A percentile compares a stretch with the other conserved stretches of the same genome.
Evolutionary conservation across 2,797 vertebrate species (phyloP).

Genomic region (Karalla daura): DNA sequence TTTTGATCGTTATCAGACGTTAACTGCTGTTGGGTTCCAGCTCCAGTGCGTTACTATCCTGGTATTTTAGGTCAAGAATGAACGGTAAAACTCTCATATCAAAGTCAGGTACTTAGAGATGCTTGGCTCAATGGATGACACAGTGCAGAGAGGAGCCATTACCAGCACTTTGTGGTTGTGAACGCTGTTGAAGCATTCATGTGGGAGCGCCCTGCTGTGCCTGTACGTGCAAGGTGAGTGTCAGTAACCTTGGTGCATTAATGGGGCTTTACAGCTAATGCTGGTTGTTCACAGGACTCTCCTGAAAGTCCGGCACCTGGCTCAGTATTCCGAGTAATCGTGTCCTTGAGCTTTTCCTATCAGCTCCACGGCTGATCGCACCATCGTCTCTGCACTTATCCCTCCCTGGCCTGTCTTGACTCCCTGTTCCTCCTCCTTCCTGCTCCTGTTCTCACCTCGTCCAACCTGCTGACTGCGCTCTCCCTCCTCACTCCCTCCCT

Average conservation of each 20-base stretch:
- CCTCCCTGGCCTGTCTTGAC: neutral
- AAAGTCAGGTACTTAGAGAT: neutral
- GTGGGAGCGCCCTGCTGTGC: constrained; percentile 10
- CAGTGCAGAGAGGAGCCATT: constrained; percentile 4
- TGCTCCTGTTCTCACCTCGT: neutral
- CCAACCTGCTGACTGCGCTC: neutral
- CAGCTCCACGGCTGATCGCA: constrained; percentile 12
- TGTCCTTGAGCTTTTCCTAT: constrained; percentile 57
- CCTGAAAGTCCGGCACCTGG: constrained; percentile 14
- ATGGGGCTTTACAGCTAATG: constrained; percentile 31
- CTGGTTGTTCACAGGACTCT: constrained; percentile 15
- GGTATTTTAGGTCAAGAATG: neutral
- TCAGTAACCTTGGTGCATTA: constrained; percentile 7
- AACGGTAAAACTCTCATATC: neutral
- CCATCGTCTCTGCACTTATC: constrained; percentile 20
- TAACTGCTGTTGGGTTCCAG: neutral
- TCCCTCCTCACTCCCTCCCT: neutral
- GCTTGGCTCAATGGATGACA: too few relatives aligned
- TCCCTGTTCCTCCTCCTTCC: neutral
- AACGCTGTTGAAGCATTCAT: constrained; percentile 15
- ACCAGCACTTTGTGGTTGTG: constrained; percentile 10
- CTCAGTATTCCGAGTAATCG: constrained; percentile 45
- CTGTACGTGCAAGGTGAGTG: constrained; percentile 13
- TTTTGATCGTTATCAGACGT: neutral
- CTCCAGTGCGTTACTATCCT: too few relatives aligned